Base-by-base conservation (phyloP, 2,888 invertebrate genomes). In the Altica lythri region DNA sequence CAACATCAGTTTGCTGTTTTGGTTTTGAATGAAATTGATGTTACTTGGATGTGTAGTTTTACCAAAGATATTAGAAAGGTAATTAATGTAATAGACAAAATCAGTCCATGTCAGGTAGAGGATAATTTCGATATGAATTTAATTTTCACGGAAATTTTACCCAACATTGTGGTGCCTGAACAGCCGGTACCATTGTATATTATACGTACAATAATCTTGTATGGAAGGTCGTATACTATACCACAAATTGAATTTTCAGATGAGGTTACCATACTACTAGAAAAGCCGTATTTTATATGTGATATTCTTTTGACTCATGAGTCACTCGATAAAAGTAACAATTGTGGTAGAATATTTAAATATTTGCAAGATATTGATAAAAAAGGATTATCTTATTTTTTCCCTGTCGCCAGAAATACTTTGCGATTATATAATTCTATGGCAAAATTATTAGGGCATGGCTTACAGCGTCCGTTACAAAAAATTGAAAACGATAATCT, bases 301-400 rank as follows among this genome's bases (percentile, higher is more conserved):
- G 90, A 90, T 69, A 81, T 85, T 50, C 65, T 89, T 42, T 82
- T 86, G 67, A 81, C 88, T 4, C 89, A 90, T 72, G 88, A 89
- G 71, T 82, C 85, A 46, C 81, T 83, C 3, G 81, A 81, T 68
- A 75, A 80, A 1, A 75, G 81, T 2, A 83, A 86, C 71, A 81
- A 84, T 68, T 87, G 87, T 77, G 82, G 85, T 72, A 82, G 83
- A 61, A 83, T 88, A 52, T 89, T 86, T 75, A 80, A 83, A 65
- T 74, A 80, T 18, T 74, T 90, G n/a, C 84, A 85, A 69, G 79
- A 81, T 52, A 73, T 89, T 51, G 88, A 89, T 67, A 72, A 71
- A 12, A 83, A 85, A 75, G 83, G 84, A 13, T 81, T 81, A 67
- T 86, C 87, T 2, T 89, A 88, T 75, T 84, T 88, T 12, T 84